Conservation (phyloP, 2,113 vertebrate species). For the Columba janthina region DNA sequence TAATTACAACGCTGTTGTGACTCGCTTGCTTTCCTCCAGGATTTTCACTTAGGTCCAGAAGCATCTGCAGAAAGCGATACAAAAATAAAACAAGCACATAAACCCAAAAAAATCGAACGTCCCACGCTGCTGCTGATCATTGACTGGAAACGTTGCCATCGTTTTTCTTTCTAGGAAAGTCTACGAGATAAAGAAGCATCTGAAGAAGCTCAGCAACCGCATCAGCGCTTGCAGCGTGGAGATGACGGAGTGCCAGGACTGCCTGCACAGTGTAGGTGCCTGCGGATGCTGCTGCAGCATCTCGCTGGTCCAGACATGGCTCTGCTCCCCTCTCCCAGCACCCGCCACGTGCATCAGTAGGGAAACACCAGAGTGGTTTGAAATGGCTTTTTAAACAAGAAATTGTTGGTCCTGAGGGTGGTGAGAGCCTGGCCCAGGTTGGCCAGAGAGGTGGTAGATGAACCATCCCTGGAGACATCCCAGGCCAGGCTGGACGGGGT, state of each 20-base stretch:
- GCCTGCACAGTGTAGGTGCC: constrained; percentile 76
- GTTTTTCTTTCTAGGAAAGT: constrained; percentile 67
- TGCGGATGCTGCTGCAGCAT: fast-evolving
- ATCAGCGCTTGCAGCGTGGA: constrained; percentile 77
- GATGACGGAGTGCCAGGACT: constrained; percentile 76
- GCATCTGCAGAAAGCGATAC: background rate
- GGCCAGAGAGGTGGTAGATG: too few species aligned
- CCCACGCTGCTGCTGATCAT: fast-evolving
- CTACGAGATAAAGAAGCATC: constrained; percentile 78
- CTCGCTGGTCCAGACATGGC: background rate
- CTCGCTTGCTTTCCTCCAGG: background rate
- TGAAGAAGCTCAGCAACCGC: constrained; percentile 78
- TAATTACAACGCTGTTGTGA: background rate
- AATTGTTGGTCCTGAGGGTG: too few species aligned
- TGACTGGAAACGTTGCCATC: fast-evolving
- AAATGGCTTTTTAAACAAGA: too few species aligned
- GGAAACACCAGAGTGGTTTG: fast-evolving
- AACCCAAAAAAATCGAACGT: fast-evolving
- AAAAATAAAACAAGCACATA: background rate
- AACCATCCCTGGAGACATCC: too few species aligned
- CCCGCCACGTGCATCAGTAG: fast-evolving
- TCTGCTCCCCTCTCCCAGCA: background rate
- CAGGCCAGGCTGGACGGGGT: too few species aligned
- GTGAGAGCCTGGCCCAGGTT: too few species aligned
- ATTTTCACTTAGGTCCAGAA: background rate